Evolutionary conservation across 2,113 vertebrate genomes (phyloP).

Genomic region (Otolemur garnettii): DNA sequence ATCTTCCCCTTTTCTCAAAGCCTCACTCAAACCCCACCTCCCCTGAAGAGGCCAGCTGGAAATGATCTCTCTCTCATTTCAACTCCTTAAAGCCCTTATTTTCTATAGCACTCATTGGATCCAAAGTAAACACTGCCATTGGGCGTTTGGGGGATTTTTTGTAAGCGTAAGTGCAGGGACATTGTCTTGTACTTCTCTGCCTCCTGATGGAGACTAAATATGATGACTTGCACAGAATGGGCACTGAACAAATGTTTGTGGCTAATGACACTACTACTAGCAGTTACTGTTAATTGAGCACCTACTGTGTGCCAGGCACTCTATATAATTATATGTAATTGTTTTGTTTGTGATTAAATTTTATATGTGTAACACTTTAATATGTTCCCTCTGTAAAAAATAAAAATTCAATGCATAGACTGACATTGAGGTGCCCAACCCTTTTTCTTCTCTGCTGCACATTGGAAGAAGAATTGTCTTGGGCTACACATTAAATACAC

Average conservation of each 20-base stretch:
- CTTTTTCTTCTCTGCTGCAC: too few species aligned
- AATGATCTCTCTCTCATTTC: constrained; percentile 69
- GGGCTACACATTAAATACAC: too few species aligned
- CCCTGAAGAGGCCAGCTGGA: constrained; percentile 70
- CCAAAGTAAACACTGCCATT: constrained; percentile 70
- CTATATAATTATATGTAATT: constrained; percentile 37
- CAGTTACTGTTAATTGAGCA: constrained; percentile 24
- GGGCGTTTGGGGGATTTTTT: not conserved
- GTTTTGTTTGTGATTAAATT: constrained; percentile 54
- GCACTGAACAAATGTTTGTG: constrained; percentile 37
- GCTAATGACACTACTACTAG: not conserved
- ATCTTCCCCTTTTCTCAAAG: constrained; percentile 50
- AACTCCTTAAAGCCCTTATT: constrained; percentile 58
- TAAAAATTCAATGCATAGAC: constrained; percentile 16
- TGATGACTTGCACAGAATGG: constrained; percentile 62
- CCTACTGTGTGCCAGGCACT: constrained; percentile 12
- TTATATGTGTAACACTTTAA: constrained; percentile 27
- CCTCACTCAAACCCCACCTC: constrained; percentile 20
- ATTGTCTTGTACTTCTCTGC: constrained; percentile 51
- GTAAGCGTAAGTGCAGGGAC: constrained; percentile 15
- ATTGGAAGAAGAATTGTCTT: too few species aligned
- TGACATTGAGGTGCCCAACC: too few species aligned
- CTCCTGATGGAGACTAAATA: constrained; percentile 25
- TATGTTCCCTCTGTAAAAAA: constrained; percentile 45
- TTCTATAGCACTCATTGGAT: constrained; percentile 63